A percentile compares a stretch with the other conserved stretches of the same genome.
phyloP scores from a whole-genome alignment of 2,113 vertebrate species.

The Hystrix brachyura region DNA sequence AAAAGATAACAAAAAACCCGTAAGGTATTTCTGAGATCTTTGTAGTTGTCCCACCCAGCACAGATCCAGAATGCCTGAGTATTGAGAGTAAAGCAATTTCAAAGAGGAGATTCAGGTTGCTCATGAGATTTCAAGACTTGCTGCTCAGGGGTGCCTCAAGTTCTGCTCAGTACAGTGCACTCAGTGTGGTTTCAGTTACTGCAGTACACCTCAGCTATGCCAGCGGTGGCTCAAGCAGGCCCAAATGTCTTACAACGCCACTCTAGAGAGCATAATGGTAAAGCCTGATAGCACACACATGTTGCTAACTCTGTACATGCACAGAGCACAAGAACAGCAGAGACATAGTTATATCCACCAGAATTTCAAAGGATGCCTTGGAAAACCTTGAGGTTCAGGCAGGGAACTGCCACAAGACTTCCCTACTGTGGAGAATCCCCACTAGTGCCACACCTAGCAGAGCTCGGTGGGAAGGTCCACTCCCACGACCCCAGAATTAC shows the following conservation, averaged over 20 bases:
- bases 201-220: background rate
- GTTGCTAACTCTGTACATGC: background rate
- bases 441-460: background rate
- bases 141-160: background rate
- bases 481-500: background rate
- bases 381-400: background rate
- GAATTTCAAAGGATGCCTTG: background rate
- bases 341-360: background rate
- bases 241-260: too few relatives aligned
- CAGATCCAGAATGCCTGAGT: background rate
- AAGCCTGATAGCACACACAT: background rate
- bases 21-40: too few relatives aligned
- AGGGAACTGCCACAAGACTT: too few relatives aligned
- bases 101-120: background rate
- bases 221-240: background rate
- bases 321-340: background rate
- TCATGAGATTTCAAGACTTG: background rate
- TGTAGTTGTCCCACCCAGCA: background rate
- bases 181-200: background rate
- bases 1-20: background rate
- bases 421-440: background rate
- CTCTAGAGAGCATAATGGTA: background rate
- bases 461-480: background rate
- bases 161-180: background rate
- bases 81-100: background rate